These are phyloP conservation scores for Heterocephalus glaber DNA, from an alignment of 2,113 vertebrate species.

Conservation along the genomic window DNA sequence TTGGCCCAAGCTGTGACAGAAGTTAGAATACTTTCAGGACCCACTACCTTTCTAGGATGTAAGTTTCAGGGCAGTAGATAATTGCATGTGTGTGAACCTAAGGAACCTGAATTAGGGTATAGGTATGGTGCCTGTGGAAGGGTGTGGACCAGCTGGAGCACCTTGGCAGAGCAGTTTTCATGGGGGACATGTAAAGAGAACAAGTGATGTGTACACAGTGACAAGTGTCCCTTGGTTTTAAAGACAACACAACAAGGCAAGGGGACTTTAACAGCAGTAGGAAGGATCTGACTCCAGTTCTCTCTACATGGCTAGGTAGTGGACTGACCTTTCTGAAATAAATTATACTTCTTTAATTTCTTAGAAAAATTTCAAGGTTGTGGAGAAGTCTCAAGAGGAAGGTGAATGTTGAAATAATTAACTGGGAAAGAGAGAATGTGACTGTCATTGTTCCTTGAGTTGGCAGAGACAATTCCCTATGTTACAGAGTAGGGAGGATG, in stretches of 20 bases:
- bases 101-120: background rate
- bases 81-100: background rate
- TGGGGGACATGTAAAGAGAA: background rate
- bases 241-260: background rate
- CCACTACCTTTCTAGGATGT: background rate
- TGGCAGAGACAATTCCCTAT: background rate
- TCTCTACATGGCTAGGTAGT: background rate
- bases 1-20: background rate
- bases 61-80: background rate
- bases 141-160: background rate
- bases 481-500: background rate
- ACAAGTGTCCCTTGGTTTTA: background rate
- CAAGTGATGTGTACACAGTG: background rate
- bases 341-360: background rate
- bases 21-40: background rate
- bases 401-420: background rate
- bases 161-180: background rate
- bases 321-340: background rate
- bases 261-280: background rate
- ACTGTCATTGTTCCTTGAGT: background rate
- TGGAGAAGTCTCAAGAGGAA: background rate
- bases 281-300: background rate
- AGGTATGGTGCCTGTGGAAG: background rate
- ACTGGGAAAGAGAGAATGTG: background rate
- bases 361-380: background rate